Percentiles rank a stretch among this genome's conserved stretches.
phyloP scores from a whole-genome alignment of 2,888 invertebrate species.

The Macroteleia sp. region DNA sequence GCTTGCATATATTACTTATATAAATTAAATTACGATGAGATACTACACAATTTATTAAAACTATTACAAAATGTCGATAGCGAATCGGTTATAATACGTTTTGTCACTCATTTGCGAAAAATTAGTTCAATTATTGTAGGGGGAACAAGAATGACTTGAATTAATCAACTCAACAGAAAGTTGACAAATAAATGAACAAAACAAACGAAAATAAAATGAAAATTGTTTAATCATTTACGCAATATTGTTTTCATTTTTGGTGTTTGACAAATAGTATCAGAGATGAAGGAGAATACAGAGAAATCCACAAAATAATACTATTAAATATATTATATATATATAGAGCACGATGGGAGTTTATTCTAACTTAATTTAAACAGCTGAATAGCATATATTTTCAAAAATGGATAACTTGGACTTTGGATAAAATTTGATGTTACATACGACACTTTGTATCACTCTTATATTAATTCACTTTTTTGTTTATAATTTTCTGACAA shows the following conservation, averaged over 20 bases:
- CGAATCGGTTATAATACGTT: constrained; percentile 69
- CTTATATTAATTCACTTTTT: constrained; percentile 17
- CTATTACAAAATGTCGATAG: constrained; percentile 76
- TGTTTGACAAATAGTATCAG: constrained; percentile 64
- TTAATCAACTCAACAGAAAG: constrained; percentile 40
- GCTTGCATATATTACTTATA: constrained; percentile 73
- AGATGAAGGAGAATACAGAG: too few species aligned
- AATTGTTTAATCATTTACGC: constrained; percentile 34
- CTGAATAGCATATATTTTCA: constrained; percentile 65
- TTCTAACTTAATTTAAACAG: constrained; percentile 66
- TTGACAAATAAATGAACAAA: too few species aligned
- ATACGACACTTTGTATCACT: constrained; percentile 50
- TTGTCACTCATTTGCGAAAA: constrained; percentile 62
- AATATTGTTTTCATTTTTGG: constrained; percentile 46
- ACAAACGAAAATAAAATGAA: background rate
- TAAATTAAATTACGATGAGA: constrained; percentile 80
- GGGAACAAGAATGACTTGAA: constrained; percentile 52
- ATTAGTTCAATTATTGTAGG: constrained; percentile 39
- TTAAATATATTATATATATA: constrained; percentile 46
- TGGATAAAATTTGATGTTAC: constrained; percentile 77
- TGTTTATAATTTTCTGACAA: constrained; percentile 6
- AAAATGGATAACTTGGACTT: constrained; percentile 69
- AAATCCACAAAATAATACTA: too few species aligned
- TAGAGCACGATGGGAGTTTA: constrained; percentile 64
- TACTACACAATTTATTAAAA: constrained; percentile 75